phyloP scores from a whole-genome alignment of 2,888 invertebrate species.

The Protonemura montana region DNA sequence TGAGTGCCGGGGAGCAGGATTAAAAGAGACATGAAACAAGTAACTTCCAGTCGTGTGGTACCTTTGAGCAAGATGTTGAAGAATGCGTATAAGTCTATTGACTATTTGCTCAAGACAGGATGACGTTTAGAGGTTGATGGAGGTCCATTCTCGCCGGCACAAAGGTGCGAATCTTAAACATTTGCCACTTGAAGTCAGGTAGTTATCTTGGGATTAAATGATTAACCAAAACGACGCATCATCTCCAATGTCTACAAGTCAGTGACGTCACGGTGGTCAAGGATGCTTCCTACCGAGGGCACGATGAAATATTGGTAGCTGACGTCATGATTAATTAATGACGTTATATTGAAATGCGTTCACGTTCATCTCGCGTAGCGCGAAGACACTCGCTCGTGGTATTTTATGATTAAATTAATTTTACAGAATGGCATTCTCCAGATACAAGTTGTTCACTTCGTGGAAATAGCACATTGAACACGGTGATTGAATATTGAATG shows the following conservation, averaged over 20 bases:
- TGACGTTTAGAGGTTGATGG: too few species aligned
- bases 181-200: neutral
- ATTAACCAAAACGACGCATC: neutral
- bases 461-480: constrained; percentile 18
- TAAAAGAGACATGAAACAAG: neutral
- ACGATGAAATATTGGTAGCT: constrained; percentile 1
- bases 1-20: too few species aligned
- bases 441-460: neutral
- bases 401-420: constrained; percentile 25
- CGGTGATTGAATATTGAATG: constrained; percentile 28
- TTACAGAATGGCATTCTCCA: constrained; percentile 22
- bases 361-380: neutral
- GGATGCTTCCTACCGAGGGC: constrained; percentile 1
- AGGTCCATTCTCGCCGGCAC: too few species aligned
- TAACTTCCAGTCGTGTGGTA: neutral
- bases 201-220: neutral
- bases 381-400: neutral
- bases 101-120: too few species aligned
- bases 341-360: constrained; percentile 9
- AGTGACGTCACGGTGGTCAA: constrained; percentile 20
- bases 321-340: constrained; percentile 14
- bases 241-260: neutral
- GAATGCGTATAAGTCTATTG: too few species aligned
- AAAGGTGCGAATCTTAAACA: neutral
- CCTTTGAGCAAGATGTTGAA: too few species aligned